Evolutionary conservation across 2,888 invertebrate species (phyloP).

Genomic region (Synanthedon myopaeformis): DNA sequence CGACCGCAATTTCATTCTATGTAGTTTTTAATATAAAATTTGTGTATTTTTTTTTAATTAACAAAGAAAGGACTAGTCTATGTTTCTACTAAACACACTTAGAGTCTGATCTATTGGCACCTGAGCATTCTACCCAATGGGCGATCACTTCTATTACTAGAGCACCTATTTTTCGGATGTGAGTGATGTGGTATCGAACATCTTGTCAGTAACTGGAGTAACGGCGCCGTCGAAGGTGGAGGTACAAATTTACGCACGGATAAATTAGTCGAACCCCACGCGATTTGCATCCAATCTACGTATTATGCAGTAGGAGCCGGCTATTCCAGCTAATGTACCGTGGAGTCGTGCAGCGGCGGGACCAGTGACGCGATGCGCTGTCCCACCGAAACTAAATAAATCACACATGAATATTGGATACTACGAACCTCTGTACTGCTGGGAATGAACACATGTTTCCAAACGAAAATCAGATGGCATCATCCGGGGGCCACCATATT

Average conservation of each 20-base stretch:
- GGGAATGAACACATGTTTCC: no score
- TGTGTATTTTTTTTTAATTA: no score
- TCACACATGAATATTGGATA: not conserved
- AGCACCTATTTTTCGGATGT: no score
- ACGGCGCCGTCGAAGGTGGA: constrained; percentile 6
- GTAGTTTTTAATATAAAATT: no score
- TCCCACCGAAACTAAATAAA: not conserved
- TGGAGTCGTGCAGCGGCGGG: not conserved
- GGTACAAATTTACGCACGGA: constrained; percentile 33
- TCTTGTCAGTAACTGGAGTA: constrained; percentile 3
- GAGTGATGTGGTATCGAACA: constrained; percentile 7
- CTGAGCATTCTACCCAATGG: no score
- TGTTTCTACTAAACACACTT: no score
- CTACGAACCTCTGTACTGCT: no score
- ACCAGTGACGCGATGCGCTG: not conserved
- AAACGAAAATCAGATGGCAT: no score
- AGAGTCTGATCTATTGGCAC: no score
- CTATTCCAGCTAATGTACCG: not conserved
- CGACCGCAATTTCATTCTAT: not conserved
- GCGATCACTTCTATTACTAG: no score
- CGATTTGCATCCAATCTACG: constrained; percentile 45
- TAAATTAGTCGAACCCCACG: constrained; percentile 34
- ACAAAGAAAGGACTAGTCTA: no score
- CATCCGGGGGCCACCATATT: no score
- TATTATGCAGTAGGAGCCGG: constrained; percentile 11